Conservation (phyloP, 2,888 invertebrate genomes). For the Andricus curvator region DNA sequence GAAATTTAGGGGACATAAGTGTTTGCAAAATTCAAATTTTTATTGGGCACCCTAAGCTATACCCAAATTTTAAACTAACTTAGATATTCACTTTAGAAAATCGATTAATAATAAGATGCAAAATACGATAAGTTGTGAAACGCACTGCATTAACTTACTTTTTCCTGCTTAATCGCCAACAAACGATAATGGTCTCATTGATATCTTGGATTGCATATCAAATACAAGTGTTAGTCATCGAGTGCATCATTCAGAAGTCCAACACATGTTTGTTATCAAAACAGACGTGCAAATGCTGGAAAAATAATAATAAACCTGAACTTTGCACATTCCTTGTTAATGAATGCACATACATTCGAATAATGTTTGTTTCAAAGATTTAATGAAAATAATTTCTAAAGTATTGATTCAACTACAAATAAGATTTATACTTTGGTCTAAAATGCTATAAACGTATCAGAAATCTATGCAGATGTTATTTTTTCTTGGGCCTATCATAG, state of each 20-base stretch:
- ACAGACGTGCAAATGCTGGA: background rate
- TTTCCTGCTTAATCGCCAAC: background rate
- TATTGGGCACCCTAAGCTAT: background rate
- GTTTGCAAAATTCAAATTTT: too few relatives aligned
- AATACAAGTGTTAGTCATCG: background rate
- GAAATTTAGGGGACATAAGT: too few relatives aligned
- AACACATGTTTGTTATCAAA: background rate
- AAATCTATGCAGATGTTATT: too few relatives aligned
- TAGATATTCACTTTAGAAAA: background rate
- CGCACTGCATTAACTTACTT: background rate
- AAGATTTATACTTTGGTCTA: too few relatives aligned
- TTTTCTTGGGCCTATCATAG: background rate
- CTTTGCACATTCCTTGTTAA: background rate
- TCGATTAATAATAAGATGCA: too few relatives aligned
- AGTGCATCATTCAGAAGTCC: background rate
- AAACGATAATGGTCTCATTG: background rate
- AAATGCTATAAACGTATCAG: too few relatives aligned
- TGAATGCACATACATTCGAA: background rate
- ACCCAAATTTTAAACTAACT: background rate
- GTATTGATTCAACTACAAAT: too few relatives aligned
- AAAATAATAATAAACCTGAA: background rate
- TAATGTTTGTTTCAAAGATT: background rate
- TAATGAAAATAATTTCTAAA: too few relatives aligned
- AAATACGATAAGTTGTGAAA: background rate
- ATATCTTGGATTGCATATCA: background rate